Evolutionary conservation across 2,888 invertebrate genomes (phyloP).

Genomic region (Drosophila mimica): DNA sequence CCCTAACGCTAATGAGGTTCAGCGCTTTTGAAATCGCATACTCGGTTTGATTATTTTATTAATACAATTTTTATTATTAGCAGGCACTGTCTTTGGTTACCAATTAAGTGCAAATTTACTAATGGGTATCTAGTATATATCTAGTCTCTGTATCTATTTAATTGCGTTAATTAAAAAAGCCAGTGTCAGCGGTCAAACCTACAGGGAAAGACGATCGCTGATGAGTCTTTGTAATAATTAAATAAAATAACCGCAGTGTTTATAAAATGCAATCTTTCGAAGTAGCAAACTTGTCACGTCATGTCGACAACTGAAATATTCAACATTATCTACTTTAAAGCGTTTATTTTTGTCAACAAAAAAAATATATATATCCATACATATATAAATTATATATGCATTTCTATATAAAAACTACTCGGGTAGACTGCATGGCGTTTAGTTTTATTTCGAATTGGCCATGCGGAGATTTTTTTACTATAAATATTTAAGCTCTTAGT

Average conservation of each 20-base stretch:
- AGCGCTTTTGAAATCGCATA: slow-evolving; percentile 12
- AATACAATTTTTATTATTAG: slow-evolving; percentile 10
- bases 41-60: slow-evolving; percentile 9
- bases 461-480: neutral
- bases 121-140: slow-evolving; percentile 26
- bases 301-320: neutral
- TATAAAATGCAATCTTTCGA: neutral
- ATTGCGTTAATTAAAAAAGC: slow-evolving; percentile 6
- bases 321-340: neutral
- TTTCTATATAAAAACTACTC: too few species aligned
- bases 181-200: neutral
- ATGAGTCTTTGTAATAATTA: neutral
- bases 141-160: slow-evolving; percentile 9
- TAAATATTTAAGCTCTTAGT: neutral
- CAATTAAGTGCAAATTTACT: slow-evolving; percentile 56
- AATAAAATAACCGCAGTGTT: too few species aligned
- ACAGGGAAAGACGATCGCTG: too few species aligned
- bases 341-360: neutral
- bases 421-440: slow-evolving; percentile 29
- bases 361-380: neutral
- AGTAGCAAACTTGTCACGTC: neutral
- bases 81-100: slow-evolving; percentile 52
- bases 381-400: neutral
- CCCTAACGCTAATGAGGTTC: slow-evolving; percentile 38
- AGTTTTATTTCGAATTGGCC: neutral